Evolutionary conservation across 1,140 invertebrate genomes (phyloP), one percentile per base, ranked within the genome.

Genomic region (Bacillus rossius): DNA sequence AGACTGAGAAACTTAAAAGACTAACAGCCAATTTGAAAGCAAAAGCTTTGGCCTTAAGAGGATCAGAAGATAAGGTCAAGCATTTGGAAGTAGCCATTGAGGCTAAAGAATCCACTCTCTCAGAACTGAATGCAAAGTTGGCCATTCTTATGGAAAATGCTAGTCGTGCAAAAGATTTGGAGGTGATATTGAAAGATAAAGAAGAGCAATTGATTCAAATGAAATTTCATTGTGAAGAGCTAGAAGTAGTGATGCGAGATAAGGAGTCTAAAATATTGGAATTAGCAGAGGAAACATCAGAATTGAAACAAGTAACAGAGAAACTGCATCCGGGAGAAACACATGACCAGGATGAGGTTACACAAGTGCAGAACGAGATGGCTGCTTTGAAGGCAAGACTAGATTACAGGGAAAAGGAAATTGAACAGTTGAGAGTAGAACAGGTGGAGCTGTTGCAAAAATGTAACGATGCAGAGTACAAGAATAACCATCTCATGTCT

Each of bases 21-120:
- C 82, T 86, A 62, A 87, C 86, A 2, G 75, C 83, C 0, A 88
- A 82, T 65, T 74, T 89, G 8, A 90, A 90, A 67, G 88, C 88
- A 62, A 88, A 88, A 67, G 73, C 78, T 0, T 62, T 75, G 17
- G 72, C 81, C 43, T 84, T 81, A 51, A 75, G 79, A 45, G 85
- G 88, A 55, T 69, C 88, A 17, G 84, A 89, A 73, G 67, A 71
- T n/a, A 73, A 63, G 55, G 10, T 66, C 8, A 43, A 60, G 22
- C 19, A 56, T 26, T 47, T 50, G 55, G 58, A 50, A 23, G 22
- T 20, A 26, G 10, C 43, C 8, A 41, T 59, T 10, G 13, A 52
- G 5, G 37, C 23, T 25, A 59, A 59, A 23, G 57, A 59, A 13
- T 19, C 17, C 8, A 14, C 4, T 5, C 17, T 45, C 22, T 22